A percentile compares a stretch with the other conserved stretches of the same genome.
These are phyloP conservation scores for Xenotilapia caudafasciata DNA, from an alignment of 2,113 vertebrate genomes.

Conservation along the genomic window DNA sequence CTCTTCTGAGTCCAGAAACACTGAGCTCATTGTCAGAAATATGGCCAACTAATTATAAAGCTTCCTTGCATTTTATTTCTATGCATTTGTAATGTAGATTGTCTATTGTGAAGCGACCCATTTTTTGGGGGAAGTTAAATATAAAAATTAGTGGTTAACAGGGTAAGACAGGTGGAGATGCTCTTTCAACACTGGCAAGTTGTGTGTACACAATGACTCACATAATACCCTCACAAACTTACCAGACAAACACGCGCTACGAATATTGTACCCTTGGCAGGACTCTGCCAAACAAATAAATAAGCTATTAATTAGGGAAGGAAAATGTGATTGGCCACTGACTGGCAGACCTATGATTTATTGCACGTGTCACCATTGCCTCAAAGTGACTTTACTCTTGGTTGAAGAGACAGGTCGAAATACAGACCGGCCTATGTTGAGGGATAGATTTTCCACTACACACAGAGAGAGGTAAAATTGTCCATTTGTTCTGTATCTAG, in stretches of 20 bases:
- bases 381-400: slow-evolving; percentile 63
- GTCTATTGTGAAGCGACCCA: slow-evolving; percentile 6
- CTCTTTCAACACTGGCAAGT: slow-evolving; percentile 19
- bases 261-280: not conserved
- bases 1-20: slow-evolving; percentile 1
- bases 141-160: not conserved
- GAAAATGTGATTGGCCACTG: slow-evolving; percentile 70
- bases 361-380: slow-evolving; percentile 65
- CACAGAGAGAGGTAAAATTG: slow-evolving; percentile 57
- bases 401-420: slow-evolving; percentile 46
- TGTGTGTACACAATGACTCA: not conserved
- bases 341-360: slow-evolving; percentile 68
- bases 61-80: slow-evolving; percentile 1
- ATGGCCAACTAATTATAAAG: slow-evolving; percentile 10
- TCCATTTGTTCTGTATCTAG: slow-evolving; percentile 66
- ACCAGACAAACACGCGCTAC: not conserved
- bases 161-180: slow-evolving; percentile 22
- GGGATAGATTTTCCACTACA: slow-evolving; percentile 58
- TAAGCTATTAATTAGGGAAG: slow-evolving; percentile 72
- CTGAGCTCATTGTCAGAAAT: slow-evolving; percentile 25
- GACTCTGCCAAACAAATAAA: slow-evolving; percentile 67
- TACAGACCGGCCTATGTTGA: slow-evolving; percentile 53
- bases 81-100: not conserved
- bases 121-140: not conserved
- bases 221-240: not conserved